Base-by-base conservation (phyloP, 2,888 invertebrate genomes). In the Ophion costatus region DNA sequence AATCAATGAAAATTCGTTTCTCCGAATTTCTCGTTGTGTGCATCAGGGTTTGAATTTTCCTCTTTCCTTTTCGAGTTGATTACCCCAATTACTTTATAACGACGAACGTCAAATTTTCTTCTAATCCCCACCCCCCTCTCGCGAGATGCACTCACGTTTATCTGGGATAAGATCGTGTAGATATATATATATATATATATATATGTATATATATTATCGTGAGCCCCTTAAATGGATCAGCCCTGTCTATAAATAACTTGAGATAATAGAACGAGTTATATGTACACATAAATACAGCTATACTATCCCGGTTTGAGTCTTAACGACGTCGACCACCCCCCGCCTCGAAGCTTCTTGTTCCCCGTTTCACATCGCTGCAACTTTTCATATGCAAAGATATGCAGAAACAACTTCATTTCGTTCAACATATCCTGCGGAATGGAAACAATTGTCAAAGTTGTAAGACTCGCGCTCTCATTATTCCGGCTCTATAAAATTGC, bases 361-460 rank as follows among this genome's bases (percentile, higher is more conserved):
- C 24, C 14, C 66, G 11, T 11, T 64, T 70, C 70, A 22, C 57
- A 59, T 45, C 51, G 11, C 14, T 73, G 24, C 24, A 20, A 57
- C 71, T 69, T 63, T 56, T 67, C 45, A 63, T 17, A 82, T 73
- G 77, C 77, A 82, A 82, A 77, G 71, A 77, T 82, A 69, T 78
- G 66, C 82, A 73, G 71, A 59, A 73, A 82, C 82, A 73, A 67
- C 78, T 82, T 78, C 73, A 82, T 78, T 77, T 71, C 45, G 22
- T 71, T 77, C 38, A 57, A 76, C 71, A 42, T 38, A 45, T 71
- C 70, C 33, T 59, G 29, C 29, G n/a, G 20, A 9, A 24, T 42
- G 33, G 17, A 57, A 57, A 59, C 63, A 20, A 10, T 64, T 42
- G 29, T 70, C 24, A 11, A 70, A 42, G 11, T 59, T 76, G n/a